Evolutionary conservation across 2,888 invertebrate species (phyloP), one percentile per base, ranked within the genome.

Genomic region (Dicyrtomina minuta): DNA sequence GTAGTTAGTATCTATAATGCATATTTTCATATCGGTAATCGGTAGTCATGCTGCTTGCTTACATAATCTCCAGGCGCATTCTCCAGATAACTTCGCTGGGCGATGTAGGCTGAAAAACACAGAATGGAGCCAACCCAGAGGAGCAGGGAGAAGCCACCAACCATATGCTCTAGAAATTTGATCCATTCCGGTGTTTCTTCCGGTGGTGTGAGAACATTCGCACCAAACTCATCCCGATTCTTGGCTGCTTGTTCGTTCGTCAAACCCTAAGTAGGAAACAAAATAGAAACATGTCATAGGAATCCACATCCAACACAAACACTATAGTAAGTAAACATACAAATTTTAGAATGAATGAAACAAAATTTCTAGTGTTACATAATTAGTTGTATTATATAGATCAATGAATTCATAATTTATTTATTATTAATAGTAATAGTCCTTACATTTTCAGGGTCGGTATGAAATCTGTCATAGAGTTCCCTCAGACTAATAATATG

Each of bases 401-500:
- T 33, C 33, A 33, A 33, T 33, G 4, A 33, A 33, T 33, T n/a
- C n/a, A n/a, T n/a, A n/a, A n/a, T n/a, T n/a, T n/a, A n/a, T n/a
- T n/a, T n/a, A n/a, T n/a, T n/a, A n/a, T n/a, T n/a, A n/a, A n/a
- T n/a, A n/a, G n/a, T n/a, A n/a, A n/a, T n/a, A n/a, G n/a, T 15
- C 24, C 80, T 78, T 79, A 85, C 84, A 72, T 78, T 80, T 53
- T 82, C 82, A n/a, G 84, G 82, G 79, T 85, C 82, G 60, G 84
- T 82, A 62, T 82, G 82, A 55, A 83, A 81, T 53, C 85, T 79
- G 44, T 80, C 80, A 75, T 83, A 84, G 46, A 87, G 80, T 74
- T 85, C 85, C 65, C 85, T 84, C 61, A 86, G 79, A 27, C 84
- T 82, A 67, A 87, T 81, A 78, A 82, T 83, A 80, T 87, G 87